phyloP scores from a whole-genome alignment of 2,888 invertebrate genomes.

The Allacma fusca region DNA sequence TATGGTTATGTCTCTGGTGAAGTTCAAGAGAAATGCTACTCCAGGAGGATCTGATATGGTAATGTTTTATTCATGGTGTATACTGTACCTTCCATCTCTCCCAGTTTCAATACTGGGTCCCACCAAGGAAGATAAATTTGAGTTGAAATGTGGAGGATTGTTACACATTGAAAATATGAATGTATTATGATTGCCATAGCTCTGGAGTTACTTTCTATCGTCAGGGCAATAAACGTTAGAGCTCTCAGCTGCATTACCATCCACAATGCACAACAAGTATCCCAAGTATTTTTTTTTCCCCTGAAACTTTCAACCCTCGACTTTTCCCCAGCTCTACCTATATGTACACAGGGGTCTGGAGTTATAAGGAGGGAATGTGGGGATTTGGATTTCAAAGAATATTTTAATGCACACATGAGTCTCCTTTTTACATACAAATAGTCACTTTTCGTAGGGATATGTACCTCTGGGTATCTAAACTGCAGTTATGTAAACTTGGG shows the following conservation, averaged over 20 bases:
- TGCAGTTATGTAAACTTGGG: neutral
- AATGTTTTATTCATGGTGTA: conserved; percentile 36
- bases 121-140: conserved; percentile 11
- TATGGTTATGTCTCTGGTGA: no score
- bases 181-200: neutral
- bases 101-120: neutral
- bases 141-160: neutral
- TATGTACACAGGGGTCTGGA: neutral
- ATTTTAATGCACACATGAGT: conserved; percentile 26
- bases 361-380: conserved; percentile 3
- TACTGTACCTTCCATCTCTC: neutral
- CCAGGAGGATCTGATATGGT: no score
- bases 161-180: conserved; percentile 26
- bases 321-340: neutral
- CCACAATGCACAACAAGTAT: neutral
- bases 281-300: neutral
- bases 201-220: neutral
- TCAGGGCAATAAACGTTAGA: conserved; percentile 4
- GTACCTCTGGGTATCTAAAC: no score
- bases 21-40: no score
- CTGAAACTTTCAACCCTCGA: neutral
- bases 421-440: conserved; percentile 26
- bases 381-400: conserved; percentile 30
- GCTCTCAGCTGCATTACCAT: neutral
- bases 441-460: neutral